Evolutionary conservation across 2,113 vertebrate species (phyloP).

Genomic region (Dolichallabes microphthalmus): DNA sequence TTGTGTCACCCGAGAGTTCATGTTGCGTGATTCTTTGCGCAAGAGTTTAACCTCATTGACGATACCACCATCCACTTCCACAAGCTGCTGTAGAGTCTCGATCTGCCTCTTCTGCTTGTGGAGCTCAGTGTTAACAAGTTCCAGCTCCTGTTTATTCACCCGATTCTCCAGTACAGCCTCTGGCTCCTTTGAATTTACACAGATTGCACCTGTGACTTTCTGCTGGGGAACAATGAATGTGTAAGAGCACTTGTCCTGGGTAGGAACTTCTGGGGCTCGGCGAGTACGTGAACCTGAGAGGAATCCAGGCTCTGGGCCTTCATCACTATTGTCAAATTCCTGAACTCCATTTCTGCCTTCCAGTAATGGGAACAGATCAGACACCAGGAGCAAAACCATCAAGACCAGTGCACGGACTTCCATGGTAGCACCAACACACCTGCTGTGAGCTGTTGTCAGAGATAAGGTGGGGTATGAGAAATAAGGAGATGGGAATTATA

Average conservation of each 20-base stretch:
- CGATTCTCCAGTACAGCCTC: conserved; percentile 86
- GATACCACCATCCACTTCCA: conserved; percentile 95
- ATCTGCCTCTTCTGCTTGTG: conserved; percentile 97
- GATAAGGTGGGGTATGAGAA: neutral
- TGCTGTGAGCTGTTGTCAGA: conserved; percentile 19
- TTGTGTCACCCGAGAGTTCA: conserved; percentile 97
- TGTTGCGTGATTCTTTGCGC: conserved; percentile 96
- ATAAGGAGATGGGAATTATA: neutral
- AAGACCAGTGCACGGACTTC: conserved; percentile 66
- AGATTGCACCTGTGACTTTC: conserved; percentile 95
- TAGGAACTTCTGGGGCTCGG: conserved; percentile 71
- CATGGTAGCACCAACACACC: conserved; percentile 64
- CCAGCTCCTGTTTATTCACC: conserved; percentile 92
- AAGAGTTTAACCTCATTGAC: conserved; percentile 97
- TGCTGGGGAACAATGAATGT: conserved; percentile 98
- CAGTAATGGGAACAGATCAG: conserved; percentile 56
- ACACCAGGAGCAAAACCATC: conserved; percentile 74
- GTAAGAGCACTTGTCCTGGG: conserved; percentile 91
- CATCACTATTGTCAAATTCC: conserved; percentile 76
- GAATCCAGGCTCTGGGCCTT: conserved; percentile 77
- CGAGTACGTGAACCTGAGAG: conserved; percentile 83
- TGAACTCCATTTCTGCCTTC: conserved; percentile 60
- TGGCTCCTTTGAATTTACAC: conserved; percentile 92
- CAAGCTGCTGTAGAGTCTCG: conserved; percentile 92
- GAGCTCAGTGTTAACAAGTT: conserved; percentile 91